Evolutionary conservation across 1,140 invertebrate species (phyloP).

Genomic region (Hyposmocoma kahamanoa): DNA sequence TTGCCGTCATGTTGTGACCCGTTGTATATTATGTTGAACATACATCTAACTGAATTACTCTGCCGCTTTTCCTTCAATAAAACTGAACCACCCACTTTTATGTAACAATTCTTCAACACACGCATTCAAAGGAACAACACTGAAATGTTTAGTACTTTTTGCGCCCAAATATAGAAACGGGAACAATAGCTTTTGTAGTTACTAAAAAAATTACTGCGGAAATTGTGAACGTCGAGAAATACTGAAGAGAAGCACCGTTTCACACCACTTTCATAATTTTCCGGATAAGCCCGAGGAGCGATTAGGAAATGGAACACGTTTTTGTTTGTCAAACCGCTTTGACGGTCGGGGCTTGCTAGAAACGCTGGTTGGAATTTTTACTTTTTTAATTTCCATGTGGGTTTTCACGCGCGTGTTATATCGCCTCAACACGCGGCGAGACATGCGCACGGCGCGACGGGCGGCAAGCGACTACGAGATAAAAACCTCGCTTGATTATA

Average conservation of each 20-base stretch:
- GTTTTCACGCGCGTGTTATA: constrained; percentile 55
- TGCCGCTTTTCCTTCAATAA: constrained; percentile 53
- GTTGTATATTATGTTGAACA: constrained; percentile 70
- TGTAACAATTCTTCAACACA: constrained; percentile 62
- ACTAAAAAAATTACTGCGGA: constrained; percentile 54
- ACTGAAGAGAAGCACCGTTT: constrained; percentile 51
- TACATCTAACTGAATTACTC: constrained; percentile 69
- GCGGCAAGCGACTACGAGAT: constrained; percentile 66
- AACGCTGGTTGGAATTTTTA: constrained; percentile 24
- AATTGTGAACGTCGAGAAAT: constrained; percentile 43
- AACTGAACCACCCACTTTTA: constrained; percentile 70
- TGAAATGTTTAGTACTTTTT: constrained; percentile 59
- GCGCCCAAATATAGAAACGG: constrained; percentile 33
- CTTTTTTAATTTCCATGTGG: constrained; percentile 43
- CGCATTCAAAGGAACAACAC: constrained; percentile 58
- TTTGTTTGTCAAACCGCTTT: constrained; percentile 36
- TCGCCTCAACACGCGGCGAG: constrained; percentile 37
- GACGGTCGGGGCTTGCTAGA: constrained; percentile 34
- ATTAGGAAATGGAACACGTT: constrained; percentile 45
- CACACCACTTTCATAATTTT: constrained; percentile 67
- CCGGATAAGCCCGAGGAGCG: constrained; percentile 36
- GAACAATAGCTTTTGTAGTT: constrained; percentile 68
- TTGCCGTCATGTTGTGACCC: constrained; percentile 75
- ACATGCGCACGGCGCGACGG: constrained; percentile 60
- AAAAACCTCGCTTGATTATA: constrained; percentile 70